Evolutionary conservation across 2,797 vertebrate species (phyloP).

Genomic region (Poecile montanus): DNA sequence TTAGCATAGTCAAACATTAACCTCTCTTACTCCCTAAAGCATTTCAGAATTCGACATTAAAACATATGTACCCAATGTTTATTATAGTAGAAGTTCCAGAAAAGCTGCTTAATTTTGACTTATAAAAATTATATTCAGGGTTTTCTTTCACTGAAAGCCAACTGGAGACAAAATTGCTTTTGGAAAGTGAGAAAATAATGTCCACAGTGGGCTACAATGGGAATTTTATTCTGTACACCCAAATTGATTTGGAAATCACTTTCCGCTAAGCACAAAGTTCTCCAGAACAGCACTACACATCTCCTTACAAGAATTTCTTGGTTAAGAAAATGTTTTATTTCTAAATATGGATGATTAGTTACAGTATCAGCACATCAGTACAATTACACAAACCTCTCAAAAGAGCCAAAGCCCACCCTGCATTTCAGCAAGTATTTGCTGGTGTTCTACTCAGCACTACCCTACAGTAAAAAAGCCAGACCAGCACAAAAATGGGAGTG

Average conservation of each 20-base stretch:
- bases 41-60: not conserved
- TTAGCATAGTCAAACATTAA: not conserved
- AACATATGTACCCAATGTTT: not conserved
- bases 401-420: not conserved
- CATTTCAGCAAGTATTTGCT: not conserved
- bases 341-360: not conserved
- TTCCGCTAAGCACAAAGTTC: not conserved
- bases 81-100: not conserved
- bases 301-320: not conserved
- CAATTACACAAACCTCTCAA: not conserved
- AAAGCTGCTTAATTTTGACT: not conserved
- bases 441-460: not conserved
- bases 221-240: not conserved
- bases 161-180: not conserved
- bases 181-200: not conserved
- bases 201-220: not conserved
- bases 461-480: not conserved
- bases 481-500: constrained; percentile 50
- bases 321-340: not conserved
- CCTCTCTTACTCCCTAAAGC: not conserved
- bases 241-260: not conserved
- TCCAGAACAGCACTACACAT: not conserved
- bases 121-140: not conserved
- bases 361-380: not conserved
- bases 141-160: not conserved